Evolutionary conservation across 2,888 invertebrate genomes (phyloP).

Genomic region (Cosmopolites sordidus): DNA sequence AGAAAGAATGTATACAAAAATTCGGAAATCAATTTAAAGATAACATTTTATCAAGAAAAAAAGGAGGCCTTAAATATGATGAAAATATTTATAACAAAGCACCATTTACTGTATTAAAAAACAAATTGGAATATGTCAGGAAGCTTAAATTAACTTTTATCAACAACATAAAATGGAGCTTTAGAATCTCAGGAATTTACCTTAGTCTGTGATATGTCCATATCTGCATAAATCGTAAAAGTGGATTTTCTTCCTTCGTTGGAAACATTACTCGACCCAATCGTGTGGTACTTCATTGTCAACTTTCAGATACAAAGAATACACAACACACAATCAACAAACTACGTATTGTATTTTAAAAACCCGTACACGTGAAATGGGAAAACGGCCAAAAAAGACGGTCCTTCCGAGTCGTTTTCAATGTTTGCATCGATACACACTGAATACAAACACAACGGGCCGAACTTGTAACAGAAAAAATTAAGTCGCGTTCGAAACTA

Average conservation of each 20-base stretch:
- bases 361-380: neutral
- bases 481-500: slow-evolving; percentile 12
- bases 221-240: slow-evolving; percentile 61
- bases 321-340: neutral
- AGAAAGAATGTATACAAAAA: too few relatives aligned
- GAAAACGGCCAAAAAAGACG: neutral
- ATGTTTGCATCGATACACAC: neutral
- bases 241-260: slow-evolving; percentile 64
- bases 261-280: slow-evolving; percentile 62
- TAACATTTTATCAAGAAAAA: too few relatives aligned
- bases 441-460: slow-evolving; percentile 16
- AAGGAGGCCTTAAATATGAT: too few relatives aligned
- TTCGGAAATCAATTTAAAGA: too few relatives aligned
- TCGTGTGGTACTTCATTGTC: slow-evolving; percentile 59
- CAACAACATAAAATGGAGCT: too few relatives aligned
- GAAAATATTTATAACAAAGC: too few relatives aligned
- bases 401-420: too few relatives aligned
- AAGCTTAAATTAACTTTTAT: too few relatives aligned
- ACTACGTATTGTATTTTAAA: neutral
- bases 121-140: too few relatives aligned
- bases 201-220: slow-evolving; percentile 55
- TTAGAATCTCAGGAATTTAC: slow-evolving; percentile 42
- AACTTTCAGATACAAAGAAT: neutral
- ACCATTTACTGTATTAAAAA: too few relatives aligned
- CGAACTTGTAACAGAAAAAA: slow-evolving; percentile 6